Base-by-base conservation (phyloP, 2,113 vertebrate species). In the Sorex araneus region DNA sequence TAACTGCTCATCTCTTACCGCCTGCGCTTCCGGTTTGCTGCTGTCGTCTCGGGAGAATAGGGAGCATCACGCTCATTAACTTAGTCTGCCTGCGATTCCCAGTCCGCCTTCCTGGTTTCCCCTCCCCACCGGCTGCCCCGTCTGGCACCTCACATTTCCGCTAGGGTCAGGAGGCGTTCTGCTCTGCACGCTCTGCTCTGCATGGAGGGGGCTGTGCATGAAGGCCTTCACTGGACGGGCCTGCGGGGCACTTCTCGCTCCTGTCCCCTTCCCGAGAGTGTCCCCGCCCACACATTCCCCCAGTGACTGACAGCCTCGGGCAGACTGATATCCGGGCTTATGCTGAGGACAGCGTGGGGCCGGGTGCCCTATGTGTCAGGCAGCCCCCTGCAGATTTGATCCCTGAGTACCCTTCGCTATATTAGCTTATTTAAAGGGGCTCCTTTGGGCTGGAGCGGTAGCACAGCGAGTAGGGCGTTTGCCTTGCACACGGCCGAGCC, bases 11-110 rank as follows among this genome's bases (percentile, higher is more conserved):
- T 18, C 75, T 86, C n/a, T 23, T 40, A 40, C 40, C 7, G 86
- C 1, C 30, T 84, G 30, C 19, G 57, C 25, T 75, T 50, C 34
- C 18, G 0, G 9, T 67, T 79, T n/a, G 27, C 73, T 74, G 67
- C 63, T 9, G 34, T 82, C 23, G 90, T 90, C 18, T 21, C 66
- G 36, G 15, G 27, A 74, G 84, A 92, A n/a, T 28, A 82, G 70
- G 47, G 81, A 82, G 11, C 34, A 23, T 27, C 8, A 18, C 27
- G 57, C 70, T 78, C 36, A 11, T 78, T 40, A 43, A 30, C 74
- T 70, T 54, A 18, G 54, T 9, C 43, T 25, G 7, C n/a, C 32
- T 93, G n/a, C 19, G 40, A 54, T 60, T 82, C 70, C 64, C 25
- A 60, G 27, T 27, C n/a, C 27, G 43, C 45, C 54, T 84, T 63